Conservation (phyloP, 2,797 vertebrate genomes). For the Falco rusticolus region DNA sequence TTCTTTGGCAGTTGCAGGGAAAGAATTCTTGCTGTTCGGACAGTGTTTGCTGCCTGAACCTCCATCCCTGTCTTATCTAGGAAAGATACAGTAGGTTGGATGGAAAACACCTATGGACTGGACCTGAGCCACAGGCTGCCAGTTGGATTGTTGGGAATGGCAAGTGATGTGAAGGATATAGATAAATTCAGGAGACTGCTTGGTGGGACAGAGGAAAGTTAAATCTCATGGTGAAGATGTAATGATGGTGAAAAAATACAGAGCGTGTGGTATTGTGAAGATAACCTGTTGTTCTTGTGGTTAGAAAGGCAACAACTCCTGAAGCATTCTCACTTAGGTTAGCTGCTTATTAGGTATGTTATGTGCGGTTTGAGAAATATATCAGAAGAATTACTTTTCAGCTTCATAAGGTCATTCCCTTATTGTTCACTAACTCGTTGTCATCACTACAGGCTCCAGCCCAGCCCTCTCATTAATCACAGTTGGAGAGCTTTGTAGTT, state of each 20-base stretch:
- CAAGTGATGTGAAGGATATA: neutral
- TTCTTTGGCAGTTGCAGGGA: neutral
- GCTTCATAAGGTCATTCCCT: neutral
- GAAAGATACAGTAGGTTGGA: neutral
- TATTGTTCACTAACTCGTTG: neutral
- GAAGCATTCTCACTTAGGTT: neutral
- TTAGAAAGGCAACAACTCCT: neutral
- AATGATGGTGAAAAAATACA: neutral
- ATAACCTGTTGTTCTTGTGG: fast-evolving
- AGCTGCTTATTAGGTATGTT: neutral
- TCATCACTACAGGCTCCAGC: neutral
- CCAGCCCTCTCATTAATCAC: neutral
- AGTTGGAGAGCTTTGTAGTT: neutral
- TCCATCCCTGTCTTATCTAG: neutral
- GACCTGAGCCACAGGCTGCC: neutral
- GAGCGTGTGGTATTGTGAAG: neutral
- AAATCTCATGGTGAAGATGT: neutral
- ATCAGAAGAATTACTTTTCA: neutral
- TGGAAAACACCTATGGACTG: neutral
- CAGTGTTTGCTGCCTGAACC: neutral
- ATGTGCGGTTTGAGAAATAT: neutral
- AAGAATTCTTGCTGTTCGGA: neutral
- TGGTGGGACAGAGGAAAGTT: neutral
- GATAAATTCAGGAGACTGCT: neutral
- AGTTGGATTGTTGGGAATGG: neutral